phyloP scores from a whole-genome alignment of 2,113 vertebrate species.

The Dendrocopos noguchii region DNA sequence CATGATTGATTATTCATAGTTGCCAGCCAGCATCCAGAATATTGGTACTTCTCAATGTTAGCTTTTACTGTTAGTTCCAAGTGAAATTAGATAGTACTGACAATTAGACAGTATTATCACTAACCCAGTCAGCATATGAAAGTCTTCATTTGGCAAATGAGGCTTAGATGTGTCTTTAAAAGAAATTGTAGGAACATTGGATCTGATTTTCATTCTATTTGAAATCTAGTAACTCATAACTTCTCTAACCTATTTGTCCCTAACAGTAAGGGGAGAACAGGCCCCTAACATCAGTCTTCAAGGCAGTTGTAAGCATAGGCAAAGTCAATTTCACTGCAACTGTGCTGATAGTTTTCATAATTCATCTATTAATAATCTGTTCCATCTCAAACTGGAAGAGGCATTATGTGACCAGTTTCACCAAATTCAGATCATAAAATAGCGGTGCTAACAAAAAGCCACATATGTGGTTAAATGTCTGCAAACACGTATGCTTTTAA shows the following conservation, averaged over 20 bases:
- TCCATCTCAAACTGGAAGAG: neutral
- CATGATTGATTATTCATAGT: neutral
- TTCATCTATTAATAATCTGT: neutral
- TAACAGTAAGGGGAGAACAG: neutral
- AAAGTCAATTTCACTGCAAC: neutral
- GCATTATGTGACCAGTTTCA: neutral
- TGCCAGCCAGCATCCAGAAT: neutral
- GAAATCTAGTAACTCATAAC: neutral
- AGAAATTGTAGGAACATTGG: neutral
- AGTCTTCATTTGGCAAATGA: neutral
- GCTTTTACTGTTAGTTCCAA: neutral
- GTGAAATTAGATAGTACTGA: neutral
- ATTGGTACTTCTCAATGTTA: neutral
- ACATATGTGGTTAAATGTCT: neutral
- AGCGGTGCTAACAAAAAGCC: neutral
- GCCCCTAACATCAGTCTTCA: neutral
- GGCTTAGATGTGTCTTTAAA: neutral
- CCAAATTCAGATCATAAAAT: neutral
- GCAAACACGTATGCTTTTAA: neutral
- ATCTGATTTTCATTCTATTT: neutral
- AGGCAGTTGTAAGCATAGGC: neutral
- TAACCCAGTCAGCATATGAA: neutral
- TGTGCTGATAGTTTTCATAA: neutral
- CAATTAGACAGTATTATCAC: neutral
- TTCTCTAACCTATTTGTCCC: neutral